Percentiles rank a stretch among this genome's conserved stretches.
Evolutionary conservation across 2,888 invertebrate species (phyloP).

Genomic region (Phengaris alcon): DNA sequence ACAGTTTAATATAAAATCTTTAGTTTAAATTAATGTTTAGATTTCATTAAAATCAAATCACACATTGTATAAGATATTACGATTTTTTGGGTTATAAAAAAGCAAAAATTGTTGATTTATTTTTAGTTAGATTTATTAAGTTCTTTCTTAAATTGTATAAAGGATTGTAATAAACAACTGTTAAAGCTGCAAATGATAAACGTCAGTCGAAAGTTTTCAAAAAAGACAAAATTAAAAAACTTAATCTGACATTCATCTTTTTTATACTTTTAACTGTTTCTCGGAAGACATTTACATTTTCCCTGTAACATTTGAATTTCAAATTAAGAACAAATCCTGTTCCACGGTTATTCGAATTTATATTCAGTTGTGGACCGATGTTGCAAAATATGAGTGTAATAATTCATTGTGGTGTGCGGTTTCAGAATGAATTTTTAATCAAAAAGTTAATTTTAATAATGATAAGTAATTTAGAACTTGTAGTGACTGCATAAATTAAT

Average conservation of each 20-base stretch:
- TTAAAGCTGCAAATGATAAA: not conserved
- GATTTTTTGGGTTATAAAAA: too few species aligned
- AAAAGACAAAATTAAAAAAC: constrained; percentile 28
- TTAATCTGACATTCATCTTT: constrained; percentile 5
- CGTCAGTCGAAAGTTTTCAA: not conserved
- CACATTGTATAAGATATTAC: not conserved
- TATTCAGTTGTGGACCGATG: constrained; percentile 64
- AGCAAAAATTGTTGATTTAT: too few species aligned
- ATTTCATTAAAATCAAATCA: not conserved
- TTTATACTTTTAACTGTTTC: constrained; percentile 21
- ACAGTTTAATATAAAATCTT: constrained; percentile 39
- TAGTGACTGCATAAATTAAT: not conserved
- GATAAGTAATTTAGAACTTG: constrained; percentile 11
- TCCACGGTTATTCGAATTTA: constrained; percentile 47
- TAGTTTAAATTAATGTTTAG: not conserved
- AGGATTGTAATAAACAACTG: too few species aligned
- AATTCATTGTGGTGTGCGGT: constrained; percentile 50
- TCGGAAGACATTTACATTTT: constrained; percentile 30
- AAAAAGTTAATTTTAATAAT: constrained; percentile 4
- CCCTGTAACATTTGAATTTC: constrained; percentile 39
- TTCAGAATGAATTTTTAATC: constrained; percentile 18
- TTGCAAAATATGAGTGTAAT: constrained; percentile 66
- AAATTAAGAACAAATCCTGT: constrained; percentile 43
- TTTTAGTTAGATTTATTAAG: too few species aligned
- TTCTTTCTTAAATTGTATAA: too few species aligned